A percentile compares a stretch with the other conserved stretches of the same genome.
Evolutionary conservation across 2,888 invertebrate species (phyloP).

Genomic region (Sicus ferrugineus): DNA sequence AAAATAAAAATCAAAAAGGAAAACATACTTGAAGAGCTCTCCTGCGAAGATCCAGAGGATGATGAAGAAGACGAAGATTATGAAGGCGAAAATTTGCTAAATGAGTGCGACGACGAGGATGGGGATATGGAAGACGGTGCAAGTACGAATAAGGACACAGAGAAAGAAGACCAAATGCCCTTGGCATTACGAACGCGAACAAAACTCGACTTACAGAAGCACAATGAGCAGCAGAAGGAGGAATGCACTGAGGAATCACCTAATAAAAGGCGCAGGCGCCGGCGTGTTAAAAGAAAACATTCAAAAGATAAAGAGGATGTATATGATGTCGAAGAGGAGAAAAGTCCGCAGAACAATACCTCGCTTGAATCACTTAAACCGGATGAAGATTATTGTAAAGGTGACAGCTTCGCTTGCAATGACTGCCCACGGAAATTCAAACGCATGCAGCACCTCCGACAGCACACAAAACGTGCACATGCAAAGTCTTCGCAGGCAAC

Average conservation of each 20-base stretch:
- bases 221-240: neutral
- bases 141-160: neutral
- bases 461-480: constrained; percentile 46
- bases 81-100: constrained; percentile 34
- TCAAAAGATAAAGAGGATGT: neutral
- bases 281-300: constrained; percentile 4
- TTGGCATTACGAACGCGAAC: constrained; percentile 1
- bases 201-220: neutral
- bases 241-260: constrained; percentile 1
- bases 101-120: constrained; percentile 29
- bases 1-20: constrained; percentile 42
- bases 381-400: constrained; percentile 26
- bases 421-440: constrained; percentile 37
- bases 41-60: constrained; percentile 17
- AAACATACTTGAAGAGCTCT: constrained; percentile 7
- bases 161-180: neutral
- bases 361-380: neutral
- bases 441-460: constrained; percentile 36
- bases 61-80: constrained; percentile 32
- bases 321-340: constrained; percentile 23
- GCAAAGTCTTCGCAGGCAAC: neutral
- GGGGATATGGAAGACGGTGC: neutral
- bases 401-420: constrained; percentile 30
- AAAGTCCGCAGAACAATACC: no score
- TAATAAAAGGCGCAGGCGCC: constrained; percentile 26